Evolutionary conservation across 2,113 vertebrate genomes (phyloP), one percentile per base, ranked within the genome.

Genomic region (Sylvia atricapilla): DNA sequence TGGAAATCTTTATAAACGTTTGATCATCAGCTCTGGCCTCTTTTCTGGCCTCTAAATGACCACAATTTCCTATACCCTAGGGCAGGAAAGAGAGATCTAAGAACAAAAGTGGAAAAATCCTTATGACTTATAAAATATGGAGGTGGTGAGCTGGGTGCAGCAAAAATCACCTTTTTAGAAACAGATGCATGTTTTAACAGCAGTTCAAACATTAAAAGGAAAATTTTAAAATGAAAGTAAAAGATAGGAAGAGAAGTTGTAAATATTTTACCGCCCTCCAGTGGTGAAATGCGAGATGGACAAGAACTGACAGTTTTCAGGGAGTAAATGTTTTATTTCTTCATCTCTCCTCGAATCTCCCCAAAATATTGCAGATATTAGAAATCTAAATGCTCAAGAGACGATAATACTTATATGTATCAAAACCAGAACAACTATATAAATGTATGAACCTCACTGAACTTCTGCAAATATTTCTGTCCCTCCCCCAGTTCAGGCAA

Each of bases 251-350:
- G 7, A 64, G 24, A 58, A 44, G 13, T 84, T 81, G 39, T 91
- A 96, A 96, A 95, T 83, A 84, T 96, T 95, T 84, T 94, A 95
- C 81, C 13, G 72, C 96, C 95, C 98, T 97, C 97, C 97, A 96
- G 97, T 94, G 98, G 96, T 3, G 3, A 11, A 52, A 19, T 47
- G 19, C 0, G 59, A 96, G 69, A 88, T 68, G 39, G 72, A 75
- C 28, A 66, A 52, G 60, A 95, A 59, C 21, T 7, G 24, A 33
- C 49, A 39, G 7, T 37, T 78, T 37, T 6, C 33, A 41, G 2
- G 6, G 27, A 4, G 2, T 7, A 44, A 6, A 5, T 8, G 1
- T 27, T 63, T 15, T 6, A 43, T n/a, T 84, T 58, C 43, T 44
- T 59, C 43, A 23, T 11, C n/a, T 50, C 16, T 10, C 1, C 64